phyloP scores from a whole-genome alignment of 2,113 vertebrate species.

The Crotalus helleri region DNA sequence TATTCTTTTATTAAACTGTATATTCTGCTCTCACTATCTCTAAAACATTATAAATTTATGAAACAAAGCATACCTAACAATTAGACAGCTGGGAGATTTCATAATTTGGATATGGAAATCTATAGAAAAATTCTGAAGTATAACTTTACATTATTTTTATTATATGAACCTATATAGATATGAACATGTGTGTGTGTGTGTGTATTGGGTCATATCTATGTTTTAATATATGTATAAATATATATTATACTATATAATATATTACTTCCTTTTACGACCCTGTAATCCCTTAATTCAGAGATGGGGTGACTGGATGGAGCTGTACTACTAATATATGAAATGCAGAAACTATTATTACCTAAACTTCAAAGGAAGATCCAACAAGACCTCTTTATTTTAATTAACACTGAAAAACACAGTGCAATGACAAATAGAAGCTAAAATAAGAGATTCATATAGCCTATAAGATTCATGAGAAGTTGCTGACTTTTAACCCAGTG shows the following conservation, averaged over 20 bases:
- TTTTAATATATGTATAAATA: no score
- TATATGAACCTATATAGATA: neutral
- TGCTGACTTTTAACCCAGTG: no score
- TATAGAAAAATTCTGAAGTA: neutral
- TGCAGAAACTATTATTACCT: neutral
- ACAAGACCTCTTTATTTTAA: neutral
- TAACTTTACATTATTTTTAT: neutral
- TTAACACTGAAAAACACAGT: neutral
- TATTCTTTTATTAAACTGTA: neutral
- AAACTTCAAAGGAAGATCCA: neutral
- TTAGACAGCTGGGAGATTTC: neutral
- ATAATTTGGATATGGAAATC: neutral
- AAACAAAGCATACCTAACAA: neutral
- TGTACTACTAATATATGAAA: neutral
- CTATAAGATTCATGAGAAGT: no score
- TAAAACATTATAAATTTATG: slow-evolving; percentile 1
- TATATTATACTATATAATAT: no score
- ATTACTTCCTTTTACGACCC: no score
- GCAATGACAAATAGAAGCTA: neutral
- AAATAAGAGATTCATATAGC: no score
- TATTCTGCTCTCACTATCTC: neutral
- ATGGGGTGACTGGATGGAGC: neutral
- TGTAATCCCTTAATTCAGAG: no score
- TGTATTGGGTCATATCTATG: no score
- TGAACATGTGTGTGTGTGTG: neutral